phyloP scores from a whole-genome alignment of 2,113 vertebrate species.

The Rhizomys pruinosus region DNA sequence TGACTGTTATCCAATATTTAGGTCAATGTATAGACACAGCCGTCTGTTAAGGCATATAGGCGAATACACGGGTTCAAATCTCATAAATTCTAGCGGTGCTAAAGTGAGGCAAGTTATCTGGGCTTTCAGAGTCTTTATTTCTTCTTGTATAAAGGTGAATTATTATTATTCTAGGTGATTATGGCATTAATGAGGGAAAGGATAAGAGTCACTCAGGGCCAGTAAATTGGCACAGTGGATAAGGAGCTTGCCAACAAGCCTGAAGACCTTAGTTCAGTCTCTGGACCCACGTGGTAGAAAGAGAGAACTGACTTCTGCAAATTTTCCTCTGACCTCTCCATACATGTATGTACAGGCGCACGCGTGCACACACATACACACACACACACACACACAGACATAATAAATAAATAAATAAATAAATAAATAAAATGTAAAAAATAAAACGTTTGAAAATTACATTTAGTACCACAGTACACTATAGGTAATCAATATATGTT shows the following conservation, averaged over 20 bases:
- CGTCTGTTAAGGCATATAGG: neutral
- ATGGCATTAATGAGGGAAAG: neutral
- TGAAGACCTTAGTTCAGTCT: neutral
- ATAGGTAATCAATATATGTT: neutral
- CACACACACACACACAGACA: neutral
- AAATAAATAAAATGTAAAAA: neutral
- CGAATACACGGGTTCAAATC: slow-evolving; percentile 26
- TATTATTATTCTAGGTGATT: neutral
- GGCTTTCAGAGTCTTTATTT: slow-evolving; percentile 3
- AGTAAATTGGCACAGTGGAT: neutral
- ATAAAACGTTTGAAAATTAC: neutral
- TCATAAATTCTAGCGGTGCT: neutral
- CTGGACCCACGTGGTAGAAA: neutral
- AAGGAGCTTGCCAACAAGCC: neutral
- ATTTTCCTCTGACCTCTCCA: neutral
- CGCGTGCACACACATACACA: too few relatives aligned
- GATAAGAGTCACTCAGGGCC: neutral
- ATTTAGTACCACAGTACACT: neutral
- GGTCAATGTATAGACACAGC: neutral
- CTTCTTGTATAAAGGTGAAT: slow-evolving; percentile 9
- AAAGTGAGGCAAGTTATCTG: neutral
- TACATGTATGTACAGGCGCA: too few relatives aligned
- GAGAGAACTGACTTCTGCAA: neutral
- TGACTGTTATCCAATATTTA: slow-evolving; percentile 9
- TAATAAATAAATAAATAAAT: neutral